A percentile compares a stretch with the other conserved stretches of the same genome.
Conservation (phyloP, 2,888 invertebrate genomes). For the Cephus rjabovi region DNA sequence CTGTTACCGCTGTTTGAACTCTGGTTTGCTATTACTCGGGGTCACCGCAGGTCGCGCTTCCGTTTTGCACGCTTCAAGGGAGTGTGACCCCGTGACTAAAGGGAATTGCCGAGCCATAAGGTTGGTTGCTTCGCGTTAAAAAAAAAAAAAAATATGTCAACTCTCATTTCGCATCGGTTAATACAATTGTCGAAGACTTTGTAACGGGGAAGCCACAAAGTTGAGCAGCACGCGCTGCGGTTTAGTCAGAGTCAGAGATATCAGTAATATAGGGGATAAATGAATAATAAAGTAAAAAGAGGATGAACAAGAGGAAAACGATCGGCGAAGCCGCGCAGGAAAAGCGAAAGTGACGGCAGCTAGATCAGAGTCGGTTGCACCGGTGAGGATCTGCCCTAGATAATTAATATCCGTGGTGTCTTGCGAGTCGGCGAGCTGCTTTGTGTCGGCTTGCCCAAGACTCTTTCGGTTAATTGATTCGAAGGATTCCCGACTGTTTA, state of each 20-base stretch:
- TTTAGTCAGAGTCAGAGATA: neutral
- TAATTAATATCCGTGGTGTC: constrained; percentile 56
- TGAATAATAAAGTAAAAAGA: neutral
- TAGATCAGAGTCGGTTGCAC: neutral
- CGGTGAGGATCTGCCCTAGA: constrained; percentile 45
- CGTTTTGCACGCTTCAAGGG: neutral
- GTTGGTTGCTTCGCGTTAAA: neutral
- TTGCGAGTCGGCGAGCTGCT: constrained; percentile 11
- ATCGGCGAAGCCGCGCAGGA: constrained; percentile 35
- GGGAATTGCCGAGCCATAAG: neutral
- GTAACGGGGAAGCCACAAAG: neutral
- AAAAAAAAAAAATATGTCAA: neutral
- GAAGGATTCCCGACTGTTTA: constrained; percentile 34
- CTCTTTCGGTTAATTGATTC: constrained; percentile 49
- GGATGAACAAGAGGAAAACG: constrained; percentile 15
- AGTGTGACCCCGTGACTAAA: neutral
- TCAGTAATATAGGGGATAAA: neutral
- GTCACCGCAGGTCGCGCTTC: neutral
- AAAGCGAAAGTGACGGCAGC: constrained; percentile 9
- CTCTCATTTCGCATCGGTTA: neutral
- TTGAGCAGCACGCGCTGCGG: neutral
- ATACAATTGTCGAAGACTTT: neutral
- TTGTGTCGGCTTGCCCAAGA: constrained; percentile 13
- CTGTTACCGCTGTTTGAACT: neutral
- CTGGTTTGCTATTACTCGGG: neutral